phyloP scores from a whole-genome alignment of 2,113 vertebrate genomes.

The Myrmecobius fasciatus region DNA sequence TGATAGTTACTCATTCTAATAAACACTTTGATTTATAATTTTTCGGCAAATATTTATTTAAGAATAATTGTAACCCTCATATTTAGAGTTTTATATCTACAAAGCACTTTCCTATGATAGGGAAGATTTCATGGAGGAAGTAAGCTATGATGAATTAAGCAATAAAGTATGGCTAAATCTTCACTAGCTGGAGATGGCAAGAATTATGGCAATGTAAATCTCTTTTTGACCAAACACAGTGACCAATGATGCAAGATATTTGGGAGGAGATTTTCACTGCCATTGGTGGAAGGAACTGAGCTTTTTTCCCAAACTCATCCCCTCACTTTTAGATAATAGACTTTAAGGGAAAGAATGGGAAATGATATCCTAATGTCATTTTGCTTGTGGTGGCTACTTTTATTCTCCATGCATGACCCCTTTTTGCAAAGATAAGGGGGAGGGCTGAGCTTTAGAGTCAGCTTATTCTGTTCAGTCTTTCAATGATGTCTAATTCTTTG shows the following conservation, averaged over 20 bases:
- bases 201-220: neutral
- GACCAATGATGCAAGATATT: neutral
- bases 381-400: neutral
- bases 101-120: conserved; percentile 30
- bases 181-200: neutral
- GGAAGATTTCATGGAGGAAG: neutral
- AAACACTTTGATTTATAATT: neutral
- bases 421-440: too few relatives aligned
- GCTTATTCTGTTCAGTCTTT: neutral
- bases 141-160: neutral
- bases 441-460: neutral
- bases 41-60: conserved; percentile 16
- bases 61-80: neutral
- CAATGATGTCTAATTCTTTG: too few relatives aligned
- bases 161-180: neutral
- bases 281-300: neutral
- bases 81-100: neutral
- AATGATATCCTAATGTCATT: too few relatives aligned
- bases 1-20: conserved; percentile 16
- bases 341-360: too few relatives aligned
- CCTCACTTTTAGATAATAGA: neutral
- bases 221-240: neutral
- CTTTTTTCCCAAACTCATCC: neutral
- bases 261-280: neutral
- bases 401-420: neutral